Evolutionary conservation across 2,113 vertebrate genomes (phyloP).

Genomic region (Channa argus): DNA sequence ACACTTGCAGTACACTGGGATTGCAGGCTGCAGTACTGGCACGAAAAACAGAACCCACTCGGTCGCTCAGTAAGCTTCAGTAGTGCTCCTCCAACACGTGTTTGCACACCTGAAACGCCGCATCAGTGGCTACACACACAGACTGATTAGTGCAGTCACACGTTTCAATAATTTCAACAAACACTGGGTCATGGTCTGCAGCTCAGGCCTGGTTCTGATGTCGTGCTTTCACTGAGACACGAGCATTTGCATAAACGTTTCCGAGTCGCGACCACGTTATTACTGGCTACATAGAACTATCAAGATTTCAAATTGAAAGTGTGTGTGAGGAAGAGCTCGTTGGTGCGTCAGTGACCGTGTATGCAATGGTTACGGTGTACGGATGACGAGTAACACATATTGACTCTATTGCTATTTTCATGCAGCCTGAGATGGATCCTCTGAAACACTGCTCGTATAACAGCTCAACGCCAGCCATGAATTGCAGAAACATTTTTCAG

Average conservation of each 20-base stretch:
- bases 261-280: no score
- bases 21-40: background rate
- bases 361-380: no score
- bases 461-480: conserved; percentile 44
- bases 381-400: conserved; percentile 20
- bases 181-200: no score
- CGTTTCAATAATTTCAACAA: background rate
- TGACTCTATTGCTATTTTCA: conserved; percentile 59
- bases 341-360: conserved; percentile 20
- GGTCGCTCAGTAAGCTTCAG: background rate
- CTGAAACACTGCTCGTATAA: conserved; percentile 61
- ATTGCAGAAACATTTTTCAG: conserved; percentile 61
- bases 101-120: background rate
- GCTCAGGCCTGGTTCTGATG: no score
- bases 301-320: background rate
- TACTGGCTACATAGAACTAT: no score
- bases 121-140: background rate
- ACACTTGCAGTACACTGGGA: no score
- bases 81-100: background rate
- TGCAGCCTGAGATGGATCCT: conserved; percentile 46
- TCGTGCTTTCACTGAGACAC: no score
- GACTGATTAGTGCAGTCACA: background rate
- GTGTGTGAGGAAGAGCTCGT: background rate
- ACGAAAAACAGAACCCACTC: background rate
- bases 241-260: no score